These are phyloP conservation scores for Morpho deidamia DNA, from an alignment of 2,888 invertebrate species.

Conservation along the genomic window DNA sequence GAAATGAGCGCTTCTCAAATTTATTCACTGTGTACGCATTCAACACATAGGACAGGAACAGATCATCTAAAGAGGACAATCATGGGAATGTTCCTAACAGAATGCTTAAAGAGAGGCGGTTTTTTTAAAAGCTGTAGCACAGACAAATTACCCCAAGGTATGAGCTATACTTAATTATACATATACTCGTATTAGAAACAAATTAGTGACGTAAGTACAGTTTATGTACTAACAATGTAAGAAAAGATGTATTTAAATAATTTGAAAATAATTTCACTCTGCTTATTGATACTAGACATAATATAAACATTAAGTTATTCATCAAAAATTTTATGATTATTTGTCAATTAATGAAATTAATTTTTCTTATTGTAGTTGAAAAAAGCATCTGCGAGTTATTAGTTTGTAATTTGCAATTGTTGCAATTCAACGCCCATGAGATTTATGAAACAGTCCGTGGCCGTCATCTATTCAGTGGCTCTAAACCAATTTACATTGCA, in stretches of 20 bases:
- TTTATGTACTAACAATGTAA: too few species aligned
- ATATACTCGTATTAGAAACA: too few species aligned
- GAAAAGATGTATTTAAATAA: too few species aligned
- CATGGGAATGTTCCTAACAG: slow-evolving; percentile 86
- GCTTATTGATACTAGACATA: too few species aligned
- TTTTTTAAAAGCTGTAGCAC: slow-evolving; percentile 76
- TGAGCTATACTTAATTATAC: not conserved
- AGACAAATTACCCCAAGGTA: slow-evolving; percentile 44
- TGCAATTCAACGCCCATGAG: slow-evolving; percentile 93
- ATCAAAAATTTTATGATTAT: too few species aligned
- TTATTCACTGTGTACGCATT: slow-evolving; percentile 83
- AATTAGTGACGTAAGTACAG: too few species aligned
- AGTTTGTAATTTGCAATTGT: slow-evolving; percentile 83
- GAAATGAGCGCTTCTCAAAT: slow-evolving; percentile 65
- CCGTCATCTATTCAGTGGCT: slow-evolving; percentile 68
- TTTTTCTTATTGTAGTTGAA: slow-evolving; percentile 41
- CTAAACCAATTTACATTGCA: slow-evolving; percentile 79
- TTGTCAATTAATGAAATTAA: not conserved
- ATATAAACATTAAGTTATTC: too few species aligned
- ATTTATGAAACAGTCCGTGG: slow-evolving; percentile 83
- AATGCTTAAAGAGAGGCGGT: slow-evolving; percentile 82
- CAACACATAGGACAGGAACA: slow-evolving; percentile 75
- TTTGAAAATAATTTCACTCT: too few species aligned
- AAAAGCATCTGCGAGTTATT: slow-evolving; percentile 79
- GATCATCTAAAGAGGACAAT: slow-evolving; percentile 87